Evolutionary conservation across 2,797 vertebrate genomes (phyloP).

Genomic region (Glyptemys insculpta): DNA sequence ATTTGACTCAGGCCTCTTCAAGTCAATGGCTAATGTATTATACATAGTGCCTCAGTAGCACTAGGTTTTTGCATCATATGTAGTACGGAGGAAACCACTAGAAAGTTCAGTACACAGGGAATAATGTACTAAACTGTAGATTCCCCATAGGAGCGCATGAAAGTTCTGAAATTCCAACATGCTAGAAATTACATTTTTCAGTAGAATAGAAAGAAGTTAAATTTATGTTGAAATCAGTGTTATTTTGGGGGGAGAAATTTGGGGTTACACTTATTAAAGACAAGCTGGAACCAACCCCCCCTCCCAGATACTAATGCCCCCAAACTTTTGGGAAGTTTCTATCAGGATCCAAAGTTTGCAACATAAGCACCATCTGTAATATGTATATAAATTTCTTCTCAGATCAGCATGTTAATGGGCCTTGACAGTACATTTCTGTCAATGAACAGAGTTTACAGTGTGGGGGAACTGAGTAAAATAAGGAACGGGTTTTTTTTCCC

Average conservation of each 20-base stretch:
- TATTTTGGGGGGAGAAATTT: background rate
- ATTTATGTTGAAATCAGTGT: background rate
- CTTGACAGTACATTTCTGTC: slow-evolving; percentile 20
- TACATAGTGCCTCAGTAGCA: background rate
- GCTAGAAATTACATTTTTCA: background rate
- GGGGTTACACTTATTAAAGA: background rate
- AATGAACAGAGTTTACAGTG: background rate
- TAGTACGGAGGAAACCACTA: background rate
- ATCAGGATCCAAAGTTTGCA: background rate
- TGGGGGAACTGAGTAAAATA: background rate
- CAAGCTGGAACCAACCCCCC: background rate
- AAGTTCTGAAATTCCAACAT: background rate
- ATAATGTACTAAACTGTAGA: fast-evolving
- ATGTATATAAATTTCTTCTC: background rate
- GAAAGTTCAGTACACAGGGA: background rate
- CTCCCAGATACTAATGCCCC: background rate
- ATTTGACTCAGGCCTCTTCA: background rate
- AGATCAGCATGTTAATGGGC: background rate
- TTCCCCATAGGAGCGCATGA: background rate
- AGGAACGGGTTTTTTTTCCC: background rate
- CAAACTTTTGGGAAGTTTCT: background rate
- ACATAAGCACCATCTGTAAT: background rate
- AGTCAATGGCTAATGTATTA: background rate
- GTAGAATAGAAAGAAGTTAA: background rate
- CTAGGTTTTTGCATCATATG: background rate